Evolutionary conservation across 2,113 vertebrate species (phyloP).

Genomic region (Puma concolor): DNA sequence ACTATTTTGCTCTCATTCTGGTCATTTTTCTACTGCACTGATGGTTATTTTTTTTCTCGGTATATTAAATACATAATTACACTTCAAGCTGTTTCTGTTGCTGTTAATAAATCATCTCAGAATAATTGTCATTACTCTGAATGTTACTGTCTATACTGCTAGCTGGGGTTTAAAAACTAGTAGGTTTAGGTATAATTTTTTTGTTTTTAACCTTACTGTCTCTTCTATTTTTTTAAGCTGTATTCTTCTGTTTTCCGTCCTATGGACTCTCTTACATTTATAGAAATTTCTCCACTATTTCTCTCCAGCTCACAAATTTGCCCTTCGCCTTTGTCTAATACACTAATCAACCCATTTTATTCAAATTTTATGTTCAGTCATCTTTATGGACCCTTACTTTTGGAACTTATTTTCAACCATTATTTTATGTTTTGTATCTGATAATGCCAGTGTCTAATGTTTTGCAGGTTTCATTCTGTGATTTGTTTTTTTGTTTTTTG

Average conservation of each 20-base stretch:
- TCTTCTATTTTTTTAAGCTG: neutral
- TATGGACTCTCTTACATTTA: neutral
- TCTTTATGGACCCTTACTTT: neutral
- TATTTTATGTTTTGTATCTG: neutral
- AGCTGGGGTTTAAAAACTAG: neutral
- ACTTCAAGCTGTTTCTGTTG: neutral
- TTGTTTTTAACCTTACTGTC: neutral
- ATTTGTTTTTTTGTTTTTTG: neutral
- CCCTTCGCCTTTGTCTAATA: neutral
- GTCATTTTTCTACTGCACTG: neutral
- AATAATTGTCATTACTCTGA: neutral
- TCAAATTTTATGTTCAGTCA: neutral
- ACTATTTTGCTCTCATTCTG: neutral
- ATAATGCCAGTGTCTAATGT: neutral
- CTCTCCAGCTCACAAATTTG: constrained; percentile 37
- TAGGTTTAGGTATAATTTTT: neutral
- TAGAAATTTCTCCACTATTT: neutral
- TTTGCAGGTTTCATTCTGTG: neutral
- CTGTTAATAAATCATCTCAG: neutral
- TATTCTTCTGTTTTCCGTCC: neutral
- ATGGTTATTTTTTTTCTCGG: neutral
- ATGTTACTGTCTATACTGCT: neutral
- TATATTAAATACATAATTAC: neutral
- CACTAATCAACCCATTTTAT: neutral
- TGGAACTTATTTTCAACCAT: neutral